Evolutionary conservation across 2,113 vertebrate genomes (phyloP), one percentile per base, ranked within the genome.

Genomic region (Blennius ocellaris): DNA sequence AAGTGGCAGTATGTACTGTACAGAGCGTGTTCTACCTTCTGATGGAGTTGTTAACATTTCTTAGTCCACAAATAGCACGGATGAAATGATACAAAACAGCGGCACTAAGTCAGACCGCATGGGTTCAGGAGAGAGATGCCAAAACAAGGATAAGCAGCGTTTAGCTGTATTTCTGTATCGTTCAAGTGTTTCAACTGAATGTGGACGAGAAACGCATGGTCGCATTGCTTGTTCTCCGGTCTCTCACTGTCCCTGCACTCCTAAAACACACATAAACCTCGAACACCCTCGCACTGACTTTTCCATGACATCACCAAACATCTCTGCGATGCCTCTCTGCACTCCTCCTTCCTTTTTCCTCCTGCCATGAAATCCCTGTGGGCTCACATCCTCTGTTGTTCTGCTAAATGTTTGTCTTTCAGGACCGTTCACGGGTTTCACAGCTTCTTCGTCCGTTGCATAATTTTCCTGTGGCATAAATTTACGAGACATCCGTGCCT

Each of bases 221-320:
- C 47, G 57, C 63, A 60, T 57, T 78, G 70, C 59, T 59, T 60
- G 62, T 61, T 38, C 55, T 61, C 69, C 69, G 0, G 10, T 60
- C 16, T 73, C 57, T 69, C 38, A 43, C 45, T 7, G 6, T 64
- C 43, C 43, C 55, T 44, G 12, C 43, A 41, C 41, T 55, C 40
- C 53, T 39, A 49, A 74, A 84, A 30, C 39, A 65, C 40, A 30
- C 14, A 65, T 41, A 67, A 78, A 60, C 70, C 48, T 60, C 30
- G n/a, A 73, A 53, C 58, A 70, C 49, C 14, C 55, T 66, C 60
- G 65, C 41, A 51, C 41, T 53, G 52, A 6, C 54, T 83, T 77
- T 89, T 87, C 84, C 80, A 78, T 89, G 84, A 90, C 74, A 78
- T 87, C 82, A 88, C 60, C 68, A 55, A 49, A 68, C 48, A 48